Evolutionary conservation across 2,113 vertebrate genomes (phyloP), one percentile per base, ranked within the genome.

Genomic region (Cyprinodon brontotheroides): DNA sequence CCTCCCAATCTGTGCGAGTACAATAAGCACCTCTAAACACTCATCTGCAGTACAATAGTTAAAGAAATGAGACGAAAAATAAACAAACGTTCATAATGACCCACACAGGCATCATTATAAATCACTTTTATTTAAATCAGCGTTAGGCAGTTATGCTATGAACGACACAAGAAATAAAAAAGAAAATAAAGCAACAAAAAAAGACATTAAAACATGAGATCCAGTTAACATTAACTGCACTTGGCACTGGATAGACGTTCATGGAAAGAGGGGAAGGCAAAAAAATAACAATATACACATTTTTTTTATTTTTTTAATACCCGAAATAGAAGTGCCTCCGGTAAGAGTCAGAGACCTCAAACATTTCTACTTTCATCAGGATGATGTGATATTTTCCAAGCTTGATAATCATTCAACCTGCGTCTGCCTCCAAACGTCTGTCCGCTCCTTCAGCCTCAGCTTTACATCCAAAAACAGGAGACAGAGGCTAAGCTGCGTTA

Each of bases 41-140:
- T 62, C 5, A 61, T 45, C 64, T 70, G 11, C 39, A 36, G 43
- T 66, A 11, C 38, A 20, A n/a, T 10, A 57, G 10, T 57, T 57
- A 9, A 20, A 37, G 11, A 65, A 8, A 40, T 36, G 11, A 15
- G 9, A 45, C 7, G 40, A 67, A 14, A 38, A 57, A 10, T 45
- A 22, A 57, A 38, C 0, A 17, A 15, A 64, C 37, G 47, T n/a
- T n/a, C 20, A 9, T 17, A n/a, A 59, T 14, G 39, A 12, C 22
- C 0, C 29, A 93, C 69, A 77, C 65, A 70, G 81, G 90, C 84
- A 89, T 90, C 77, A 79, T 94, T 95, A 95, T 94, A 96, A 96
- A 95, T 93, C 92, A 95, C 78, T 92, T 93, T 95, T 95, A 95
- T 94, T 95, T 94, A 94, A 95, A 95, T 93, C 94, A 95, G 94